Evolutionary conservation across 2,113 vertebrate species (phyloP), one percentile per base, ranked within the genome.

Genomic region (Neolamprologus tretocephalus): DNA sequence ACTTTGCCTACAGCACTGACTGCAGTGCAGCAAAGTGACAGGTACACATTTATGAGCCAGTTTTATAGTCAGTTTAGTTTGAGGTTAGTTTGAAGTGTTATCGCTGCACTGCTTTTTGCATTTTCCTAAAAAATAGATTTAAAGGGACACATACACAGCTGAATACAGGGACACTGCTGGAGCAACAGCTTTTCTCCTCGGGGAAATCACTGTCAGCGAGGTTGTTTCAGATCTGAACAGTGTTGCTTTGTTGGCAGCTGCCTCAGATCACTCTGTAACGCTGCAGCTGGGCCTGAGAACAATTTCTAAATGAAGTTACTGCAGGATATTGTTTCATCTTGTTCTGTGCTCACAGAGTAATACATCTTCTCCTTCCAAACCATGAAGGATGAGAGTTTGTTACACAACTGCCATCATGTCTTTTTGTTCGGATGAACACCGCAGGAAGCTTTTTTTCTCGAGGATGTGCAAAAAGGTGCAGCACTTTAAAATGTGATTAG

Each of bases 181-280:
- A 79, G 79, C 82, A 55, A 21, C 85, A 63, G 85, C 47, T 9
- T 47, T 40, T 3, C 16, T 91, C 90, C 83, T 89, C 8, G 0
- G 91, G 92, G 91, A 94, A 92, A 93, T 94, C 90, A 92, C 17
- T 16, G 89, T 61, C 84, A 35, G 45, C 5, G 53, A 45, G 75
- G 61, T 33, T 73, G 91, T 80, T 92, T 51, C 80, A 37, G 84
- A 86, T 86, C 63, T 71, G 87, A 89, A 86, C 71, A 4, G 58
- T 5, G 90, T 88, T 68, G 86, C 87, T 89, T 12, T 12, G 82
- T 9, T 73, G 57, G 40, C 51, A 8, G 58, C 87, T 5, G 40
- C 55, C 73, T 84, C 85, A 35, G 23, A 87, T 89, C 58, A 13
- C 80, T 88, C 49, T 40, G 89, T 78, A 75, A 54, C 66, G 3